Percentiles rank a stretch among this genome's conserved stretches.
These are phyloP conservation scores for Dicyrtoma fusca DNA, from an alignment of 2,888 invertebrate genomes.

Conservation along the genomic window DNA sequence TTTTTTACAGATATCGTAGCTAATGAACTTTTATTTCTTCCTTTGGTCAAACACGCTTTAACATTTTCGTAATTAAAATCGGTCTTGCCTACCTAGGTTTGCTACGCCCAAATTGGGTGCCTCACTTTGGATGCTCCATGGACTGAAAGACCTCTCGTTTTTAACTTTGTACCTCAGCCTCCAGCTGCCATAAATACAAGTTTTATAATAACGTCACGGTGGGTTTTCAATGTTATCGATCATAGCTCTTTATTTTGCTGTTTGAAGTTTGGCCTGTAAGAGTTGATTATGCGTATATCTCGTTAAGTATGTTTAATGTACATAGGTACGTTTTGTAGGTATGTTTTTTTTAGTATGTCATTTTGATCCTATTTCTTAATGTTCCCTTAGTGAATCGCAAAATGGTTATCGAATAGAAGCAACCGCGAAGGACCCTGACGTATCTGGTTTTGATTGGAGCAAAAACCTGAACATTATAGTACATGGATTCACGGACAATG, in stretches of 20 bases:
- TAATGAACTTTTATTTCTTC: too few relatives aligned
- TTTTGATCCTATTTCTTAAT: too few relatives aligned
- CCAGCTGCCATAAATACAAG: constrained; percentile 43
- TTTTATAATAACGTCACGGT: constrained; percentile 44
- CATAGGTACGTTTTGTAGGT: too few relatives aligned
- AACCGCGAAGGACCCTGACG: constrained; percentile 26
- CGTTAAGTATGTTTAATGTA: too few relatives aligned
- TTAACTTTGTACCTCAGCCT: constrained; percentile 48
- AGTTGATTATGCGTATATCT: too few relatives aligned
- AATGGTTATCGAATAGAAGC: constrained; percentile 19
- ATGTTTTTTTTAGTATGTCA: too few relatives aligned
- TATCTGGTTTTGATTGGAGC: constrained; percentile 20
- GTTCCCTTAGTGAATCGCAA: constrained; percentile 27
- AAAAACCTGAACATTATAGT: constrained; percentile 35
- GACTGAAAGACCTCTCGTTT: constrained; percentile 57
- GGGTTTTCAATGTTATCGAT: background rate
- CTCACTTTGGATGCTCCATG: constrained; percentile 56
- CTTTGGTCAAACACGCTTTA: too few relatives aligned
- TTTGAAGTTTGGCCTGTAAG: too few relatives aligned
- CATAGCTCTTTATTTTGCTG: constrained; percentile 2
- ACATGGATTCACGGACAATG: constrained; percentile 44
- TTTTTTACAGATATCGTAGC: too few relatives aligned
- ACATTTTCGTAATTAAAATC: too few relatives aligned
- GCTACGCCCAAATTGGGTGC: constrained; percentile 44
- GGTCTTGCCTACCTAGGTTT: too few relatives aligned